Base-by-base conservation (phyloP, 2,113 vertebrate species). In the Panthera uncia region DNA sequence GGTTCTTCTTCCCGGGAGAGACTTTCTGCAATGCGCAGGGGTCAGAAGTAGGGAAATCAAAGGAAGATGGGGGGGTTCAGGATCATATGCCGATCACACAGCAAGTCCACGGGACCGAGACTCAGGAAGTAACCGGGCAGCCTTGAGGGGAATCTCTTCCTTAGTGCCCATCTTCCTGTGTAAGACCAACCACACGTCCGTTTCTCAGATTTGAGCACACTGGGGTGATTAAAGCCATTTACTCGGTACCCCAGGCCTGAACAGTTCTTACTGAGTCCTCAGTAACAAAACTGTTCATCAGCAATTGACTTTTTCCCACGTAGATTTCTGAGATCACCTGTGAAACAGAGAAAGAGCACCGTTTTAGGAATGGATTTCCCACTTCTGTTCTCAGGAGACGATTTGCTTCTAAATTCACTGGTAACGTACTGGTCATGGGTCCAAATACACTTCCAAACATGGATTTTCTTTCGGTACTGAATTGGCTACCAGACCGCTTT, bases 1-100 rank as follows among this genome's bases (percentile, higher is more conserved):
- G n/a, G 27, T 4, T 57, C 25, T 8, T 13, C 0, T 9, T 68
- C 1, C 7, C 1, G 4, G 7, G 14, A 48, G 29, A 41, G 25
- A 69, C 0, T 45, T 5, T 27, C 31, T 38, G 1, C 7, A 0
- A 41, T 1, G 10, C 0, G 0, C 33, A 0, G 0, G 2, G 45
- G 38, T 81, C 57, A 10, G 36, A 55, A 33, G 29, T 8, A 45
- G 57, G 69, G 15, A 11, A 23, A 31, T 1, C 4, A 11, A 5
- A 71, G 61, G 36, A 14, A 25, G 38, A 4, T 1, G 13, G 38
- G 48, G 23, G 10, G 7, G 52, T 23, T 61, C 5, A 25, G 1
- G 52, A 23, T 10, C 19, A 45, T 25, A 29, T 4, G 61, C 29
- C 8, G 4, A 23, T 19, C 23, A 61, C 6, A 3, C 48, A 14